A percentile compares a stretch with the other conserved stretches of the same genome.
phyloP scores from a whole-genome alignment of 2,888 invertebrate genomes.

The Drosophila glabriapex region DNA sequence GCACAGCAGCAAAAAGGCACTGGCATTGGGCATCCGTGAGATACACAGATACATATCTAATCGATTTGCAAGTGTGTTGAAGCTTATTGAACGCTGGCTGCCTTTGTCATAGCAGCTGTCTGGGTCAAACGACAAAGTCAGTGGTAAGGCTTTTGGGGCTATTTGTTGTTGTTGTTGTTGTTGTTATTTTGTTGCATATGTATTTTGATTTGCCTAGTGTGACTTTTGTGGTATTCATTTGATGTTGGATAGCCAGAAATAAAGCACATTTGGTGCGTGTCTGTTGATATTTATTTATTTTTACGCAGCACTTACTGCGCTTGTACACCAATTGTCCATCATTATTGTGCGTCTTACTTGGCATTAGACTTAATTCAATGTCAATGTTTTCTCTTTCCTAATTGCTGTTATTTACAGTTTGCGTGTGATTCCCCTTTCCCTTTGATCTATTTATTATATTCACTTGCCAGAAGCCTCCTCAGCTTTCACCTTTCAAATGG shows the following conservation, averaged over 20 bases:
- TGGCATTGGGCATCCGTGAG: conserved; percentile 55
- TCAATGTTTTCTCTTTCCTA: conserved; percentile 62
- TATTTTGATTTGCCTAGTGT: conserved; percentile 26
- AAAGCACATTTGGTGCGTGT: conserved; percentile 45
- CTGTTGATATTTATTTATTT: conserved; percentile 48
- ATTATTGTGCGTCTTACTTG: conserved; percentile 46
- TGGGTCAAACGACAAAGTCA: conserved; percentile 23
- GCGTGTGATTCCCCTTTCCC: neutral
- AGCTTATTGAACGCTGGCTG: conserved; percentile 12
- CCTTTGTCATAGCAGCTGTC: conserved; percentile 42
- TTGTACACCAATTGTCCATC: conserved; percentile 43
- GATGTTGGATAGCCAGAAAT: conserved; percentile 26
- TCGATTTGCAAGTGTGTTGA: conserved; percentile 54
- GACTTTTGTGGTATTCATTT: conserved; percentile 19
- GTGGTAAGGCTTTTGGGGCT: conserved; percentile 7
- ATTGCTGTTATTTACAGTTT: conserved; percentile 3
- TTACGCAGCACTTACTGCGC: conserved; percentile 30
- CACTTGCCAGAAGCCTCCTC: conserved; percentile 11
- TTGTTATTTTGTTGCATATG: conserved; percentile 34
- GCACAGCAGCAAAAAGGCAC: conserved; percentile 1
- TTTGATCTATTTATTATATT: conserved; percentile 9
- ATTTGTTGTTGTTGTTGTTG: neutral
- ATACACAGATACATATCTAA: conserved; percentile 63
- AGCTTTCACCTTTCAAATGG: conserved; percentile 29
- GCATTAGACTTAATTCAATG: conserved; percentile 65